Conservation (phyloP, 1,140 invertebrate species). For the Augochlora pura region DNA sequence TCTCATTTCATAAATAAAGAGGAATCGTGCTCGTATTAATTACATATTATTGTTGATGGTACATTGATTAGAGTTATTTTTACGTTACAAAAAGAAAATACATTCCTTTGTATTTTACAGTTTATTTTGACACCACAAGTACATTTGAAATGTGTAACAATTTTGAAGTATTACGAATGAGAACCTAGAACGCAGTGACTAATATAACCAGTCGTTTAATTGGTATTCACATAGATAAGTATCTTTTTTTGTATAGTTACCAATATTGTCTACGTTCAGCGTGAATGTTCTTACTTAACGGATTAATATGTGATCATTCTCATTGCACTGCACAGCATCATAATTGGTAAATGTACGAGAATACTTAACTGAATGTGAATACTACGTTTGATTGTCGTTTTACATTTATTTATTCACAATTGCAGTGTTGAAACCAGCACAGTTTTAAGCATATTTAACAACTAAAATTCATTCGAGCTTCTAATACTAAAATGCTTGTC, state of each 20-base stretch:
- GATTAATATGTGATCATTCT: constrained; percentile 9
- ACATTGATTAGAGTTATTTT: constrained; percentile 45
- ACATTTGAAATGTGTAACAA: constrained; percentile 60
- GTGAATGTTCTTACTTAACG: constrained; percentile 33
- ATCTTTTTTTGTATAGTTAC: constrained; percentile 22
- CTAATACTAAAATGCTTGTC: constrained; percentile 40
- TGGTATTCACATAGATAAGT: constrained; percentile 5
- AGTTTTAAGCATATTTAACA: constrained; percentile 40
- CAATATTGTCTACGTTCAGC: constrained; percentile 14
- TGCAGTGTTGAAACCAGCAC: constrained; percentile 29
- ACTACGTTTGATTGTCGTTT: constrained; percentile 9
- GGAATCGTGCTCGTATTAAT: constrained; percentile 57
- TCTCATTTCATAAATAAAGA: constrained; percentile 39
- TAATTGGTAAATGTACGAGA: constrained; percentile 13
- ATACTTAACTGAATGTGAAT: background rate
- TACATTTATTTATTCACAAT: constrained; percentile 27
- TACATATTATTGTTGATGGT: constrained; percentile 44
- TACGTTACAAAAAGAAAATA: constrained; percentile 55
- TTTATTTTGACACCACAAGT: constrained; percentile 55
- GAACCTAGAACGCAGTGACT: constrained; percentile 20
- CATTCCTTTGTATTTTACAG: constrained; percentile 61
- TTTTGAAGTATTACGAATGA: constrained; percentile 57
- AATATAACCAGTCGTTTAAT: constrained; percentile 19
- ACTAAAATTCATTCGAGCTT: constrained; percentile 25
- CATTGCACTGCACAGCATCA: background rate